Evolutionary conservation across 2,113 vertebrate species (phyloP), one percentile per base, ranked within the genome.

Genomic region (Bubo blakistoni): DNA sequence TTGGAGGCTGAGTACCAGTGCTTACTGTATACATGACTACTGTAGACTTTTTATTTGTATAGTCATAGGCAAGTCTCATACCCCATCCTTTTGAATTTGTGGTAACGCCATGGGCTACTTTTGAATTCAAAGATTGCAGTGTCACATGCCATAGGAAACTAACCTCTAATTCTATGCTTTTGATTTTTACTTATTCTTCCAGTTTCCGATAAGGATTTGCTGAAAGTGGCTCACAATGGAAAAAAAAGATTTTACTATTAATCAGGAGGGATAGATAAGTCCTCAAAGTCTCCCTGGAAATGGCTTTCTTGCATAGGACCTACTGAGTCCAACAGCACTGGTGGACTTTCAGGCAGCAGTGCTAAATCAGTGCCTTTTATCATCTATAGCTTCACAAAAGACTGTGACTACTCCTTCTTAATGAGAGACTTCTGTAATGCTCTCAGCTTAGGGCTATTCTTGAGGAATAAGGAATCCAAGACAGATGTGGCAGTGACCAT

Each of bases 401-500:
- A 29, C 62, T 66, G 59, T 1, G 3, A 91, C 36, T 54, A 20
- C 52, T 89, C 44, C 54, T 89, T 78, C 81, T 40, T 94, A 95
- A 88, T 80, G 71, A 94, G 89, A 95, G 83, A 86, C 87, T 97
- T 90, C 91, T 92, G 94, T 34, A 88, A 86, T 11, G 13, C 27
- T 90, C 36, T 54, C 87, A 94, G 84, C 84, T 94, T 47, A 85
- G 77, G 88, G 95, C 95, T 96, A 52, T 86, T 93, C 94, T 91
- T 77, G 40, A 89, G 84, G 78, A 95, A 65, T 34, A 61, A 49
- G 32, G 77, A 95, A 97, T 96, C 81, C 89, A 94, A 95, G 89
- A 96, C 94, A 96, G 92, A 97, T 94, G 96, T 92, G 86, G 70
- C 86, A 95, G 49, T 77, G 91, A 87, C 92, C 89, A 77, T 95